Base-by-base conservation (phyloP, 1,140 invertebrate species). In the Aethina tumida region DNA sequence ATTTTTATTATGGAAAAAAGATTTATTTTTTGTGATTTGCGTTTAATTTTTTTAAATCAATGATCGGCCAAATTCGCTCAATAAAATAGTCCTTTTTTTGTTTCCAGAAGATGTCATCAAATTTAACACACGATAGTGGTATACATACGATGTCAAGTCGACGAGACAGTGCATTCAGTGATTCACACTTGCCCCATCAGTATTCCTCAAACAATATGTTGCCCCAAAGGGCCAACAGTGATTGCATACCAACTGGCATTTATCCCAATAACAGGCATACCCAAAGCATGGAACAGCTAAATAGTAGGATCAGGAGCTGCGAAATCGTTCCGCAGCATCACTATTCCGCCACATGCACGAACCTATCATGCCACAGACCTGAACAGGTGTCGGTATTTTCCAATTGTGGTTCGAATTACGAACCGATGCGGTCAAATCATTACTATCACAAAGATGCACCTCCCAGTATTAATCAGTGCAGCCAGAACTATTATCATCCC, bases 121-220 rank as follows among this genome's bases (percentile, higher is more conserved):
- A 56, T 45, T 41, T 57, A 28, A 57, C 57, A 10, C 53, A 60
- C 18, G 59, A 60, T 39, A 60, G 55, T 35, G 59, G 57, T 17
- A 56, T 60, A 39, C 53, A 61, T 40, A 62, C 56, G n/a, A 60
- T 60, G 59, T 62, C 59, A 5, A 61, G 55, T 40, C 49, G 50
- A 37, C 39, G 56, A 34, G 57, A 59, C 10, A 60, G 58, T 30
- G 56, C 55, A 8, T 57, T 52, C 25, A 56, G 53, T 35, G 54
- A 57, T 17, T 47, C 47, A 22, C 34, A 32, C 8, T 26, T 49
- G 10, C 31, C 37, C 17, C 38, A 44, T 35, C 44, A 36, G 18
- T 44, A 29, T 38, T 26, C 10, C 12, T 36, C 27, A 15, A 20
- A 36, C 3, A 50, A 50, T 41, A 16, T 27, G 17, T 9, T 39